Evolutionary conservation across 2,888 invertebrate genomes (phyloP), one percentile per base, ranked within the genome.

Genomic region (Aporophyla nigra): DNA sequence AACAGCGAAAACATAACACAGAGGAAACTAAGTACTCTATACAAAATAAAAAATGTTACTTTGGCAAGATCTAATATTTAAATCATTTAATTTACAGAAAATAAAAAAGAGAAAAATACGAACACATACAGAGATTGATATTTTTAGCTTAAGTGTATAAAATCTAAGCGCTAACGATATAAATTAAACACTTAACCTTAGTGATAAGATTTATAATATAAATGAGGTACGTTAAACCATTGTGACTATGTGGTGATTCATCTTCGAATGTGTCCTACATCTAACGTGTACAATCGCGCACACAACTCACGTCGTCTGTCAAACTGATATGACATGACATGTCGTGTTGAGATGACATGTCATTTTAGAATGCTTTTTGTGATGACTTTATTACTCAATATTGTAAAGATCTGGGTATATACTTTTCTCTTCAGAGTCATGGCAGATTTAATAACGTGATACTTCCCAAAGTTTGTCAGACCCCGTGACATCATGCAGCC

Each of bases 191-290:
- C 90, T 91, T 92, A 93, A 93, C 88, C 95, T 95, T 96, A 95
- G 87, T 90, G 90, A 91, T 90, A 91, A 92, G 88, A 82, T 86
- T 93, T 94, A 94, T 92, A 93, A 94, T 93, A 92, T 94, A 95
- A 95, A 96, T 96, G 96, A 96, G 96, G 96, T 96, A 96, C 94
- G 93, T 95, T 93, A 94, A 96, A 96, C 94, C 93, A 94, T 95
- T 96, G 94, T 96, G 96, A 96, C 96, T 96, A 95, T 92, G 90
- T 91, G 92, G 92, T 93, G 89, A 91, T 92, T 90, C 92, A 89
- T 89, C 89, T 88, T 89, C 88, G 89, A 91, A 86, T 88, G 87
- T 87, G 88, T 84, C 86, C 87, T 88, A 88, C 71, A 84, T 76
- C 87, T 85, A 86, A 72, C 80, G 88, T 87, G 89, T 91, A 91